Evolutionary conservation across 1,140 invertebrate species (phyloP).

Genomic region (Papilio polytes): DNA sequence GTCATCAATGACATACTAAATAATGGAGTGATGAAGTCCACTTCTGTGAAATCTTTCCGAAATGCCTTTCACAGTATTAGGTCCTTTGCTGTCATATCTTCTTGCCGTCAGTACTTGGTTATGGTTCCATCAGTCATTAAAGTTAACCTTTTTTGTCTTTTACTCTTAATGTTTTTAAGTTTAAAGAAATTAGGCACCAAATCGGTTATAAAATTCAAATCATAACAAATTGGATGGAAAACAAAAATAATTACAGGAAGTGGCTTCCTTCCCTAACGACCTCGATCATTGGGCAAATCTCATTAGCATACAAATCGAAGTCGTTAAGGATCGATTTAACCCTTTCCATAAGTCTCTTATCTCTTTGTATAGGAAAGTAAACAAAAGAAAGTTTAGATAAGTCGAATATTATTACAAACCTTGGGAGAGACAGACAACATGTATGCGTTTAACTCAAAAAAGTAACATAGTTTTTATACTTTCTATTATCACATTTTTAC

Average conservation of each 20-base stretch:
- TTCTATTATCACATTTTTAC: not conserved
- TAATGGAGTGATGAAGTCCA: too few relatives aligned
- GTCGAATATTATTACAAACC: not conserved
- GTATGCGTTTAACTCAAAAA: not conserved
- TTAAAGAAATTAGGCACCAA: not conserved
- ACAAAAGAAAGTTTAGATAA: slow-evolving; percentile 37
- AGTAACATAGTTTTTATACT: not conserved
- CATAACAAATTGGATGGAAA: slow-evolving; percentile 20
- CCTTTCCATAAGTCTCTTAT: slow-evolving; percentile 36
- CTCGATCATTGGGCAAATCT: slow-evolving; percentile 39
- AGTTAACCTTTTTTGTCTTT: not conserved
- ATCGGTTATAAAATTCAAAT: slow-evolving; percentile 12
- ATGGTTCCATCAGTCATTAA: too few relatives aligned
- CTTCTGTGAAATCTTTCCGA: not conserved
- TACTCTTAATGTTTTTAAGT: not conserved
- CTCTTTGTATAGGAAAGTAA: slow-evolving; percentile 27
- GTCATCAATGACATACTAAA: not conserved
- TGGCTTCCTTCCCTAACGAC: slow-evolving; percentile 37
- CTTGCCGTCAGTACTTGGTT: too few relatives aligned
- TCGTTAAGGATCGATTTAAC: slow-evolving; percentile 41
- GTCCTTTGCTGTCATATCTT: not conserved
- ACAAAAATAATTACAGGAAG: slow-evolving; percentile 34
- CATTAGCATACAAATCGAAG: slow-evolving; percentile 41
- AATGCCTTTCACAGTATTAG: not conserved
- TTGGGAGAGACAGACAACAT: not conserved